Percentiles rank a stretch among this genome's conserved stretches.
phyloP scores from a whole-genome alignment of 2,797 vertebrate species.

The Melanotaenia trifasciata region DNA sequence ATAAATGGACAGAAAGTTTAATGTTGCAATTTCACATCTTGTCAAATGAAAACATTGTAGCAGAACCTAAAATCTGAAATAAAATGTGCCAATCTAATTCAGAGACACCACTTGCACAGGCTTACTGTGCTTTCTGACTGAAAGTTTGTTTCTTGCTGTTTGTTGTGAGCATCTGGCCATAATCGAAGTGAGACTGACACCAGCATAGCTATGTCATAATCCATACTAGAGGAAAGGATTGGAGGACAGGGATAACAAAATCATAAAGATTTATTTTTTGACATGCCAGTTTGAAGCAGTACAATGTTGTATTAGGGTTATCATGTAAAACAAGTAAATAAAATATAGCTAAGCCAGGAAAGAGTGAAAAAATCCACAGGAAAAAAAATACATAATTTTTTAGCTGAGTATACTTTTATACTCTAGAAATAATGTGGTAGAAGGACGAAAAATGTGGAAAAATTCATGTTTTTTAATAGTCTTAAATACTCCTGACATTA shows the following conservation, averaged over 20 bases:
- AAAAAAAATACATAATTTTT: too few species aligned
- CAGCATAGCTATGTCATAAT: conserved; percentile 43
- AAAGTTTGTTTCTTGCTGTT: conserved; percentile 3
- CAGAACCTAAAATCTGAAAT: conserved; percentile 13
- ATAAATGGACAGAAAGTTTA: not conserved
- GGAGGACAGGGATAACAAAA: not conserved
- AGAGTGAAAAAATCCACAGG: not conserved
- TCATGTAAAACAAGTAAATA: not conserved
- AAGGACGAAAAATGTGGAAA: not conserved
- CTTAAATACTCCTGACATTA: conserved; percentile 2
- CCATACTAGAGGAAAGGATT: not conserved
- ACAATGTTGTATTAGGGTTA: not conserved
- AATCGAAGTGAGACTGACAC: conserved; percentile 35
- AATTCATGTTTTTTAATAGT: not conserved
- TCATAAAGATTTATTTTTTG: not conserved
- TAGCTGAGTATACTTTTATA: too few species aligned
- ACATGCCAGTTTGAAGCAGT: not conserved
- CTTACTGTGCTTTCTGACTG: not conserved
- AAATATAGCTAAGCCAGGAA: not conserved
- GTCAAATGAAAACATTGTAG: conserved; percentile 19
- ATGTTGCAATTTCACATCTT: conserved; percentile 21
- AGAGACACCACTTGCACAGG: conserved; percentile 8
- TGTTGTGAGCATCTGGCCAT: not conserved
- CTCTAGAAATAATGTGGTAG: not conserved
- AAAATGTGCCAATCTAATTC: conserved; percentile 31